Evolutionary conservation across 64 coral and sea anemone species (phyloP).

Genomic region (Montipora sp.): DNA sequence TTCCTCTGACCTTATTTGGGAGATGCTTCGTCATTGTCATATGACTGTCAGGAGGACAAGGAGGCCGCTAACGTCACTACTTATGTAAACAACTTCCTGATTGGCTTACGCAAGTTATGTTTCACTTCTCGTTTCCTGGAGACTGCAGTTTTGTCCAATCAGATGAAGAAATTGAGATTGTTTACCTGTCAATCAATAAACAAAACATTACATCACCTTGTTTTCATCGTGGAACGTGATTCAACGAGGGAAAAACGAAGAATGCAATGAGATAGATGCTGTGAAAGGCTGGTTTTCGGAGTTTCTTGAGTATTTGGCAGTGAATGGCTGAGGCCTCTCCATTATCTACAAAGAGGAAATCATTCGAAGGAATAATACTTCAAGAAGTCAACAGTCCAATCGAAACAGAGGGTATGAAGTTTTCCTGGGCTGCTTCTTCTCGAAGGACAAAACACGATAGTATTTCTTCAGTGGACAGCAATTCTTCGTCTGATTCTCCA

Average conservation of each 20-base stretch:
- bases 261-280: not conserved
- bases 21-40: conserved; percentile 33
- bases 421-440: conserved; percentile 64
- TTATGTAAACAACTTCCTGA: not conserved
- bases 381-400: conserved; percentile 56
- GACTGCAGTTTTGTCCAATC: conserved; percentile 18
- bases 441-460: conserved; percentile 97
- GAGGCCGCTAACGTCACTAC: conserved; percentile 22
- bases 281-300: not conserved
- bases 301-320: conserved; percentile 26
- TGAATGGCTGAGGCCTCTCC: conserved; percentile 7
- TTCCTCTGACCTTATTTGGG: not conserved
- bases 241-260: not conserved
- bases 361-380: conserved; percentile 74
- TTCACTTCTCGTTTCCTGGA: conserved; percentile 11
- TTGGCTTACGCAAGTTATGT: not conserved
- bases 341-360: not conserved
- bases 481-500: conserved; percentile 84
- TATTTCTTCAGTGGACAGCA: conserved; percentile 97
- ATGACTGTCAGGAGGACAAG: conserved; percentile 5
- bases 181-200: conserved; percentile 4
- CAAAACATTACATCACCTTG: conserved; percentile 79
- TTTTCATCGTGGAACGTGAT: conserved; percentile 40
- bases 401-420: conserved; percentile 53
- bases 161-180: not conserved